These are phyloP conservation scores for Carcinoscorpius rotundicauda DNA, from an alignment of 1,140 invertebrate species.

Conservation along the genomic window DNA sequence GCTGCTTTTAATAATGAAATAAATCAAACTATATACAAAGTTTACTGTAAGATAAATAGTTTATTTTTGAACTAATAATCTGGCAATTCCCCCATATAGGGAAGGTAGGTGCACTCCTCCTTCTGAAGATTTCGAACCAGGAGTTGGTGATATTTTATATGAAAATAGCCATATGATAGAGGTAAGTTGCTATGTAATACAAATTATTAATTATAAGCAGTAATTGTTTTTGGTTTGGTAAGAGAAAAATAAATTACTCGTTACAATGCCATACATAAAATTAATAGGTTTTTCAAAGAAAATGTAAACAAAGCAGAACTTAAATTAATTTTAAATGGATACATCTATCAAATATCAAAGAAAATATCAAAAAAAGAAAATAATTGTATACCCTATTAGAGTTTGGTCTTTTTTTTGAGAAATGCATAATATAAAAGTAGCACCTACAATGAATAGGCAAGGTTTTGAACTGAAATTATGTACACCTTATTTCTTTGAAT, in stretches of 20 bases:
- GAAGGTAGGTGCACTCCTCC: constrained; percentile 11
- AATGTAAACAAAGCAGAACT: no score
- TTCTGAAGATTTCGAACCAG: constrained; percentile 5
- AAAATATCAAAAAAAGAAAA: not conserved
- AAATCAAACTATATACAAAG: not conserved
- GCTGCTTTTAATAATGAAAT: not conserved
- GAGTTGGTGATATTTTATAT: constrained; percentile 12
- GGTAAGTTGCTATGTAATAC: constrained; percentile 6
- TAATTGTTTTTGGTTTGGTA: not conserved
- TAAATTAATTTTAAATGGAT: no score
- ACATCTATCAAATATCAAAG: no score
- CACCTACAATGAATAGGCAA: no score
- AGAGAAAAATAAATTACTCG: no score
- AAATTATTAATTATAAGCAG: not conserved
- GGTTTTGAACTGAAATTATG: no score
- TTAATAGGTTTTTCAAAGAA: no score
- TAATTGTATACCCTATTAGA: not conserved
- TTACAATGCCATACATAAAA: no score
- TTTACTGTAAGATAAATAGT: not conserved
- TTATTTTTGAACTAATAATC: not conserved
- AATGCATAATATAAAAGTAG: no score
- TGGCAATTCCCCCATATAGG: constrained; percentile 3
- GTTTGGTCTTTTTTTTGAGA: not conserved
- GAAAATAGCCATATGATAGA: constrained; percentile 10
- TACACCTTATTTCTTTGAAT: no score